Base-by-base conservation (phyloP, 2,113 vertebrate species). In the Vulpes ferrilata region DNA sequence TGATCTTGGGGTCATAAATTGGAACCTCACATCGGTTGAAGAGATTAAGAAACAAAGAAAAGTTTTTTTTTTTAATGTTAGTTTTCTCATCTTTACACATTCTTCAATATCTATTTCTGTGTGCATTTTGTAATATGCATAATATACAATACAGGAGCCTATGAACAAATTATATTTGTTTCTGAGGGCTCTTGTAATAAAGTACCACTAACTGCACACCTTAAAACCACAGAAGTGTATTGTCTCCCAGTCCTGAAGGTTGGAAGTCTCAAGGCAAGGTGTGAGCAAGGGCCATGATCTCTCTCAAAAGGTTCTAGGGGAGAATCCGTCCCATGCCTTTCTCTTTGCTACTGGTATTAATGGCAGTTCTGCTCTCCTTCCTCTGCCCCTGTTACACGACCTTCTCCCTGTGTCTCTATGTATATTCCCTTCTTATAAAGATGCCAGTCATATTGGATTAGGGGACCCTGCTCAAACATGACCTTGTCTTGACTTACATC, bases 371-470 rank as follows among this genome's bases (percentile, higher is more conserved):
- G 57, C 27, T 89, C 9, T 67, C 16, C 65, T 79, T 71, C 95
- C 48, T 62, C 74, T 59, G n/a, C 25, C 32, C 12, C 32, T 62
- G 55, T n/a, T 76, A 59, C 2, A 7, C 10, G 60, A 9, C 20
- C 35, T 65, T 60, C 73, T 55, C 15, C 30, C 51, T n/a, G 27
- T 15, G 2, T 69, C 6, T 69, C 15, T 73, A 2, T 43, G 9
- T 27, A 23, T 32, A 62, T 79, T 55, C 80, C 86, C 88, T 65
- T 96, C 71, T 84, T 94, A 60, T 32, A n/a, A 90, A 60, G 38
- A 78, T 5, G 25, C 30, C 38, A 53, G n/a, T 55, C 65, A 59
- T 16, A 20, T 12, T 57, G 53, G 64, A 62, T 83, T 59, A 76
- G n/a, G 23, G 38, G 25, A 81, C 13, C 7, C 43, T 16, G 35